A percentile compares a stretch with the other conserved stretches of the same genome.
These are phyloP conservation scores for Aproaerema taeniolella DNA, from an alignment of 2,888 invertebrate genomes.

Conservation along the genomic window DNA sequence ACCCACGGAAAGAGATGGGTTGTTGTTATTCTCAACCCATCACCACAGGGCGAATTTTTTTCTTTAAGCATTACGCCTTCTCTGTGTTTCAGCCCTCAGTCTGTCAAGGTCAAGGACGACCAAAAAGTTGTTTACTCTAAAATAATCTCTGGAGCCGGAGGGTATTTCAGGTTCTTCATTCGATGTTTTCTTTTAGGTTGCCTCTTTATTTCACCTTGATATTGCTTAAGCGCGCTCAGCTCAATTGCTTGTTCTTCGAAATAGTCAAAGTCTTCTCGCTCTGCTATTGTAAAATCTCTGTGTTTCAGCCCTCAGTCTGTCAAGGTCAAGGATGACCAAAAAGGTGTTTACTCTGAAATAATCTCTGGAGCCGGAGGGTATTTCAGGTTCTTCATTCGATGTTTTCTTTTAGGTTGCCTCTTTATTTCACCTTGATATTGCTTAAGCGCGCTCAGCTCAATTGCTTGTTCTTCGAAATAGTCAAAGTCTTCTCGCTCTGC, in stretches of 20 bases:
- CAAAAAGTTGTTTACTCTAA: slow-evolving; percentile 13
- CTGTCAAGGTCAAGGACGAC: slow-evolving; percentile 13
- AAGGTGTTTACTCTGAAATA: slow-evolving; percentile 13
- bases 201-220: slow-evolving; percentile 10
- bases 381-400: slow-evolving; percentile 8
- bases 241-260: slow-evolving; percentile 13
- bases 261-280: slow-evolving; percentile 13
- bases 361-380: slow-evolving; percentile 1
- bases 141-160: slow-evolving; percentile 1
- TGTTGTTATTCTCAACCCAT: too few relatives aligned
- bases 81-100: slow-evolving; percentile 12
- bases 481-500: slow-evolving; percentile 13
- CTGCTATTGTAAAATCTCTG: slow-evolving; percentile 9
- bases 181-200: slow-evolving; percentile 18
- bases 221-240: slow-evolving; percentile 9
- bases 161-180: slow-evolving; percentile 5
- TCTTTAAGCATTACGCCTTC: slow-evolving; percentile 16
- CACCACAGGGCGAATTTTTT: too few relatives aligned
- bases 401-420: slow-evolving; percentile 18
- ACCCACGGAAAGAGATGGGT: too few relatives aligned
- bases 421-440: slow-evolving; percentile 10
- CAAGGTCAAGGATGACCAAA: slow-evolving; percentile 11
- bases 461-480: slow-evolving; percentile 13
- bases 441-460: slow-evolving; percentile 10
- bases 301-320: slow-evolving; percentile 13